phyloP scores from a whole-genome alignment of 1,140 invertebrate genomes.

The Drosophila nigromelanica region DNA sequence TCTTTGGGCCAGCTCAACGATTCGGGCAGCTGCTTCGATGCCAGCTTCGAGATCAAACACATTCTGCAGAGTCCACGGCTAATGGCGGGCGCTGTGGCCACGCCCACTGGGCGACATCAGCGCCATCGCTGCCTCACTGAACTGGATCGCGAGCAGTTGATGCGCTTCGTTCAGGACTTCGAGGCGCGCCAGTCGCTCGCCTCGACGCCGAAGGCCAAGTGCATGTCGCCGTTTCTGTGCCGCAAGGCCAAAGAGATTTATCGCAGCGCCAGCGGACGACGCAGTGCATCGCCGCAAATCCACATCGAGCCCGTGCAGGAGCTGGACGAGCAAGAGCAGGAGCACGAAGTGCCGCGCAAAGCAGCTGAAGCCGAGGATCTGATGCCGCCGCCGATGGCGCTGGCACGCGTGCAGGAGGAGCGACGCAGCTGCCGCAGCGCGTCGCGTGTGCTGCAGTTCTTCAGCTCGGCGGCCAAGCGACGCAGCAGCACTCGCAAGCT shows the following conservation, averaged over 20 bases:
- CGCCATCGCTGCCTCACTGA: constrained; percentile 73
- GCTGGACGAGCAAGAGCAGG: constrained; percentile 10
- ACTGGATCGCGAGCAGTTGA: constrained; percentile 72
- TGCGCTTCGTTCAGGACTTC: constrained; percentile 70
- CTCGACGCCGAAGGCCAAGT: constrained; percentile 59
- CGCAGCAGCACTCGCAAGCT: constrained; percentile 60
- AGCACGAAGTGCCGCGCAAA: constrained; percentile 20
- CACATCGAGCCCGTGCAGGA: constrained; percentile 20
- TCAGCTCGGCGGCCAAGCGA: constrained; percentile 68
- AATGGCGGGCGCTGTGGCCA: constrained; percentile 13
- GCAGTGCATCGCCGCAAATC: constrained; percentile 71
- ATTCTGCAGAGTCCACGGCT: constrained; percentile 51
- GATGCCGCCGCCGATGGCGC: constrained; percentile 63
- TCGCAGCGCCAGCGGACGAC: constrained; percentile 66
- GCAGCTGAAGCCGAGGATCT: constrained; percentile 69
- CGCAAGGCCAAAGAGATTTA: constrained; percentile 72
- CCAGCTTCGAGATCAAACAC: constrained; percentile 79
- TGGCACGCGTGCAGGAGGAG: constrained; percentile 67
- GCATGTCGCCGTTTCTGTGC: constrained; percentile 59
- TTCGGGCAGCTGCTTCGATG: constrained; percentile 77
- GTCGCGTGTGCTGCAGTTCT: constrained; percentile 73
- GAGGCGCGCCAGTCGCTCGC: constrained; percentile 61
- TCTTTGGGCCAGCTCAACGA: constrained; percentile 77
- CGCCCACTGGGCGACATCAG: constrained; percentile 24
- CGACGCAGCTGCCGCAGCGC: constrained; percentile 74